A percentile compares a stretch with the other conserved stretches of the same genome.
These are phyloP conservation scores for Apostichopus japonicus DNA, from an alignment of 35 echinoderm and acorn worm genomes.

Conservation along the genomic window DNA sequence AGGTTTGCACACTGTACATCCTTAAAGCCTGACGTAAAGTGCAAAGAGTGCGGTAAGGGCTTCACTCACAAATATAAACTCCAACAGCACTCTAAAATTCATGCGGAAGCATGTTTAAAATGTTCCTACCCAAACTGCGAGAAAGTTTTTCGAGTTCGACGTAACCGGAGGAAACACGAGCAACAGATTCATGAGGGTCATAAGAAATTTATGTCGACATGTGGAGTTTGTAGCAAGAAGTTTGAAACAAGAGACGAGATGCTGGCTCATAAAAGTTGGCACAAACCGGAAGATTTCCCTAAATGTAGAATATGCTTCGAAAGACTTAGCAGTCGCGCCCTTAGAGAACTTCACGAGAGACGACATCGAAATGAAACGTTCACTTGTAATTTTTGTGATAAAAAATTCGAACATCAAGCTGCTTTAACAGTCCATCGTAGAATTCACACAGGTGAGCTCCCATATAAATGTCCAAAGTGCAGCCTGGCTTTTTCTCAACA, in stretches of 20 bases:
- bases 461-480: slow-evolving; percentile 33
- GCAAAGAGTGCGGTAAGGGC: background rate
- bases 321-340: background rate
- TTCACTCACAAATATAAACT: background rate
- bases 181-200: background rate
- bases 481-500: slow-evolving; percentile 44
- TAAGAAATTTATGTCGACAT: background rate
- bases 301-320: background rate
- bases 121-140: background rate
- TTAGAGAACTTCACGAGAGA: background rate
- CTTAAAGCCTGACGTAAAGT: background rate
- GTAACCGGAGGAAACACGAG: background rate
- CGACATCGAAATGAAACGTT: background rate
- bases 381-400: background rate
- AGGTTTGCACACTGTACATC: background rate
- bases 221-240: background rate
- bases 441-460: slow-evolving; percentile 47
- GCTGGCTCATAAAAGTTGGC: background rate
- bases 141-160: background rate
- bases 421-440: background rate
- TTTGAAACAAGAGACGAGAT: background rate
- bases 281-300: background rate
- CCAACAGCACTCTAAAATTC: background rate
- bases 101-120: background rate
- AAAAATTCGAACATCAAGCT: background rate